phyloP scores from a whole-genome alignment of 2,797 vertebrate genomes.

The Toxotes lorentzi region DNA sequence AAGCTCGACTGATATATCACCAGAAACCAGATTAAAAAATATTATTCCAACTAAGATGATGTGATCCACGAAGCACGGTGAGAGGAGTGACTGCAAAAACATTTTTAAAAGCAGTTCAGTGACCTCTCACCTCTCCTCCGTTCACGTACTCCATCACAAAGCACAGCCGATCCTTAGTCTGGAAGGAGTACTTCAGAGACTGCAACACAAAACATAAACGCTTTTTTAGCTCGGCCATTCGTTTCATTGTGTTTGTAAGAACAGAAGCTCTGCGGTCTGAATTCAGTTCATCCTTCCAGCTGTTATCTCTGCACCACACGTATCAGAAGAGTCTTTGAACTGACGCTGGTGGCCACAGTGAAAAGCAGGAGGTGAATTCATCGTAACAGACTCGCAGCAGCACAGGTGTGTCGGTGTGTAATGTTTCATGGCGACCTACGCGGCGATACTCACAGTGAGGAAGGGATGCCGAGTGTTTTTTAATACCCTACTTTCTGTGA shows the following conservation, averaged over 20 bases:
- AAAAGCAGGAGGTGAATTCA: background rate
- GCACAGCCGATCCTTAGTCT: constrained; percentile 98
- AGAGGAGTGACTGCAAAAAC: background rate
- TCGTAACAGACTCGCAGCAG: background rate
- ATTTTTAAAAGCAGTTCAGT: background rate
- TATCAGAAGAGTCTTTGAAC: background rate
- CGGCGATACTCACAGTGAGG: constrained; percentile 92
- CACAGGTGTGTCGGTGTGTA: background rate
- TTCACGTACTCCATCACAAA: constrained; percentile 99
- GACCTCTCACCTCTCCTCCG: constrained; percentile 93
- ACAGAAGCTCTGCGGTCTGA: constrained; percentile 5
- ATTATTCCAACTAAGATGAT: too few species aligned
- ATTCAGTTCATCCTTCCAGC: background rate
- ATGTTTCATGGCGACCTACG: background rate
- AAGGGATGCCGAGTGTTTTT: constrained; percentile 99
- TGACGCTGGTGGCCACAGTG: background rate
- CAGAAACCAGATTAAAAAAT: too few species aligned
- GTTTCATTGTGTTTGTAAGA: background rate
- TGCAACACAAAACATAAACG: constrained; percentile 74
- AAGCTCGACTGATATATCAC: too few species aligned
- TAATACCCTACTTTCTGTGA: constrained; percentile 97
- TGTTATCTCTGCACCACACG: background rate
- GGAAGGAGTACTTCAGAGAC: constrained; percentile 99
- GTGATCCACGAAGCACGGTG: too few species aligned
- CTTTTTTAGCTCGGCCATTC: background rate